A percentile compares a stretch with the other conserved stretches of the same genome.
Evolutionary conservation across 2,113 vertebrate genomes (phyloP).

Genomic region (Ctenodactylus gundi): DNA sequence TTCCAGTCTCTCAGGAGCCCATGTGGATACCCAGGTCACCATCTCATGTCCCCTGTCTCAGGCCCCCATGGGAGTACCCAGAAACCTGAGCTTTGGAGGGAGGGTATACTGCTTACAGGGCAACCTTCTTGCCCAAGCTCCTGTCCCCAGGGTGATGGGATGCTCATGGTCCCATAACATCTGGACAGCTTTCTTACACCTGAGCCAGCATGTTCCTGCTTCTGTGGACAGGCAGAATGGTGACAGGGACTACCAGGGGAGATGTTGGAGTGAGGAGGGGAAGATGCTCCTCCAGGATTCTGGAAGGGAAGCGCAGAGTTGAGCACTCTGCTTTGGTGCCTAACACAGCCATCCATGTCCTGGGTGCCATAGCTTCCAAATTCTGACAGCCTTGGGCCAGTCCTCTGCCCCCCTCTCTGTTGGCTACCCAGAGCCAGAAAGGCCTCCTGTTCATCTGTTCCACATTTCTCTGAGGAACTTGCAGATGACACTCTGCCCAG

Average conservation of each 20-base stretch:
- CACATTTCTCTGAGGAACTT: background rate
- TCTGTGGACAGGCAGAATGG: background rate
- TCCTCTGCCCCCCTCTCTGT: background rate
- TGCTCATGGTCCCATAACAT: background rate
- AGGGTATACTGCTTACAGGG: too few species aligned
- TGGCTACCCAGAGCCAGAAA: background rate
- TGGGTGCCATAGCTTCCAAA: too few species aligned
- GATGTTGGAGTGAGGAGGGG: too few species aligned
- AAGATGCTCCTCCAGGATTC: background rate
- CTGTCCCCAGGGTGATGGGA: fast-evolving
- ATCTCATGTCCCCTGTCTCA: too few species aligned
- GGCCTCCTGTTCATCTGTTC: background rate
- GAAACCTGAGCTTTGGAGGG: too few species aligned
- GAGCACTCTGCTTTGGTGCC: background rate
- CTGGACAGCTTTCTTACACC: background rate
- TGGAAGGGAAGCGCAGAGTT: background rate
- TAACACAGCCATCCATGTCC: background rate
- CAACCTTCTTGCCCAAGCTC: fast-evolving
- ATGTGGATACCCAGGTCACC: too few species aligned
- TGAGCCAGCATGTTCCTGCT: fast-evolving
- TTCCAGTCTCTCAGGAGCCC: too few species aligned
- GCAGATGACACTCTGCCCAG: background rate
- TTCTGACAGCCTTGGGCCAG: too few species aligned
- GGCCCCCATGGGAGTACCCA: too few species aligned
- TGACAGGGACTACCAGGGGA: background rate